phyloP scores from a whole-genome alignment of 2,797 vertebrate genomes.

The Xyrichtys novacula region DNA sequence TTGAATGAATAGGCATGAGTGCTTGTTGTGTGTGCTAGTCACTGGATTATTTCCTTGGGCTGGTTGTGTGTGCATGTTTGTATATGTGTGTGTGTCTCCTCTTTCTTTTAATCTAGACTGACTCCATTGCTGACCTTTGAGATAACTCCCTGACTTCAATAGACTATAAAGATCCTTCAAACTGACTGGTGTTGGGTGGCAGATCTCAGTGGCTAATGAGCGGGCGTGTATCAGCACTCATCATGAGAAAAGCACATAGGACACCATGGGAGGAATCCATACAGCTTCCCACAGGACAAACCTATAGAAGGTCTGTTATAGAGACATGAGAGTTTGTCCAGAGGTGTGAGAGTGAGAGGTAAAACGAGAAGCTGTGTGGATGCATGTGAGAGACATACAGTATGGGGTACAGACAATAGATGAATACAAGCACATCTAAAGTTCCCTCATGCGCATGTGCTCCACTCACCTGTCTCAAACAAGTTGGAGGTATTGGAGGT shows the following conservation, averaged over 20 bases:
- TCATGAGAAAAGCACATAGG: constrained; percentile 44
- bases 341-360: constrained; percentile 14
- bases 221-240: constrained; percentile 37
- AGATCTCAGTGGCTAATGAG: constrained; percentile 26
- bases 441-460: background rate
- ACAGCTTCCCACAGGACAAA: constrained; percentile 44
- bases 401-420: constrained; percentile 6
- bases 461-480: constrained; percentile 83
- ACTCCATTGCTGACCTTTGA: constrained; percentile 55
- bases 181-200: constrained; percentile 58
- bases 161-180: constrained; percentile 41
- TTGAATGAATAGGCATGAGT: background rate
- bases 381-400: background rate
- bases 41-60: constrained; percentile 12
- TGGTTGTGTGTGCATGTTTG: background rate
- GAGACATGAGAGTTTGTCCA: constrained; percentile 10
- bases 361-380: constrained; percentile 27
- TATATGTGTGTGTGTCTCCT: background rate
- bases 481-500: constrained; percentile 46
- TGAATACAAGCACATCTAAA: background rate
- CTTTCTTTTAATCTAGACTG: constrained; percentile 38
- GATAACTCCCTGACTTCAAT: constrained; percentile 48
- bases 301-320: constrained; percentile 15
- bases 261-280: constrained; percentile 53
- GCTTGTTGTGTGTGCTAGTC: background rate